A percentile compares a stretch with the other conserved stretches of the same genome.
Evolutionary conservation across 1,140 invertebrate genomes (phyloP).

Genomic region (Sipha flava): DNA sequence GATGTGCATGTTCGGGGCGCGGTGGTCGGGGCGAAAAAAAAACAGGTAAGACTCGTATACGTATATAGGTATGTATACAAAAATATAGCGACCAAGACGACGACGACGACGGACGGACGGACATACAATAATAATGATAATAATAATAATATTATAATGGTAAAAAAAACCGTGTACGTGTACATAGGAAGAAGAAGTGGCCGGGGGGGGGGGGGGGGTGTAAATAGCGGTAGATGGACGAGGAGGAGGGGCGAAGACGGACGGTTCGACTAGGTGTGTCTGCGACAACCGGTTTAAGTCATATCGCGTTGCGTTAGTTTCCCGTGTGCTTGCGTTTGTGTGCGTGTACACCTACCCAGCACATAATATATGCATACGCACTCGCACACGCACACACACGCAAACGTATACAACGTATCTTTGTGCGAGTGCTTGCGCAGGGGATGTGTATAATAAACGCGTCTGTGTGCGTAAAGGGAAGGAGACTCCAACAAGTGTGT

Average conservation of each 20-base stretch:
- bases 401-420: not conserved
- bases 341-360: not conserved
- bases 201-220: not conserved
- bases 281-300: slow-evolving; percentile 30
- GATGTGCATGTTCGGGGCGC: not conserved
- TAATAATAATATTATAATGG: slow-evolving; percentile 11
- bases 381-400: not conserved
- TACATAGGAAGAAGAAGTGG: not conserved
- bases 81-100: too few species aligned
- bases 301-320: slow-evolving; percentile 22
- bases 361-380: slow-evolving; percentile 1
- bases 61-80: too few species aligned
- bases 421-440: not conserved
- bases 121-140: not conserved
- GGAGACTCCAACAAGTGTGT: slow-evolving; percentile 4
- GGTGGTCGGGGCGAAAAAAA: not conserved
- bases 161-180: not conserved
- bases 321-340: too few species aligned
- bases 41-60: not conserved
- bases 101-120: not conserved
- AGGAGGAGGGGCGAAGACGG: not conserved
- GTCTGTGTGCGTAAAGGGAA: not conserved
- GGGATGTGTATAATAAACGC: not conserved
- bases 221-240: not conserved
- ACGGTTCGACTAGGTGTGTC: slow-evolving; percentile 1